Conservation (phyloP, 2,888 invertebrate genomes). For the Strigamia crassipes region DNA sequence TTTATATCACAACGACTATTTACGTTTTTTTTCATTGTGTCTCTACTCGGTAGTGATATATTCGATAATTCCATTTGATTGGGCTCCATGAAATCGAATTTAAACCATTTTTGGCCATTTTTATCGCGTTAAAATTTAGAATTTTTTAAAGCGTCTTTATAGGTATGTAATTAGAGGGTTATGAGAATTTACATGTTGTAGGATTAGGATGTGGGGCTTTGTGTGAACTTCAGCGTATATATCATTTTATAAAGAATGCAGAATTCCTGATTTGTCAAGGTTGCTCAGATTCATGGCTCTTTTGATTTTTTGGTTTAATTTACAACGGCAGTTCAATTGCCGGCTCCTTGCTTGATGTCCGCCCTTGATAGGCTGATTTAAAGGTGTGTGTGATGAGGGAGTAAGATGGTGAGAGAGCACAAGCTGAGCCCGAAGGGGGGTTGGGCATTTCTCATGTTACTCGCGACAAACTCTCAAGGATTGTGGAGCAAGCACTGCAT, state of each 20-base stretch:
- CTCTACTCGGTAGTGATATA: no score
- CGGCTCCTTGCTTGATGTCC: background rate
- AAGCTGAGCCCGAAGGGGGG: background rate
- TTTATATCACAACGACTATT: no score
- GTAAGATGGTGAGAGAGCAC: background rate
- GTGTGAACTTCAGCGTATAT: no score
- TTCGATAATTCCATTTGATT: no score
- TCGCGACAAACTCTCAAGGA: constrained; percentile 10
- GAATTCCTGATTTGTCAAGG: background rate
- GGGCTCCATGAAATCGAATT: no score
- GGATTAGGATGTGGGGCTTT: no score
- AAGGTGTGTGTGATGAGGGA: constrained; percentile 18
- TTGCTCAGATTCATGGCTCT: background rate
- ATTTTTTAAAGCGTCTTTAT: no score
- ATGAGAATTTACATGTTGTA: no score
- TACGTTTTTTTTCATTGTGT: no score
- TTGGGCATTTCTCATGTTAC: constrained; percentile 19
- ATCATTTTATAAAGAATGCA: background rate
- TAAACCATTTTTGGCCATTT: no score
- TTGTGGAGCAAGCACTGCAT: background rate
- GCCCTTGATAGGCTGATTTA: constrained; percentile 34
- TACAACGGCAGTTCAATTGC: constrained; percentile 18
- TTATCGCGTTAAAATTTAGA: no score
- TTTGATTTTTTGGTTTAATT: background rate
- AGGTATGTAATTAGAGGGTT: no score